Conservation (phyloP, 2,797 vertebrate genomes). For the Phrynocephalus vlangalii region DNA sequence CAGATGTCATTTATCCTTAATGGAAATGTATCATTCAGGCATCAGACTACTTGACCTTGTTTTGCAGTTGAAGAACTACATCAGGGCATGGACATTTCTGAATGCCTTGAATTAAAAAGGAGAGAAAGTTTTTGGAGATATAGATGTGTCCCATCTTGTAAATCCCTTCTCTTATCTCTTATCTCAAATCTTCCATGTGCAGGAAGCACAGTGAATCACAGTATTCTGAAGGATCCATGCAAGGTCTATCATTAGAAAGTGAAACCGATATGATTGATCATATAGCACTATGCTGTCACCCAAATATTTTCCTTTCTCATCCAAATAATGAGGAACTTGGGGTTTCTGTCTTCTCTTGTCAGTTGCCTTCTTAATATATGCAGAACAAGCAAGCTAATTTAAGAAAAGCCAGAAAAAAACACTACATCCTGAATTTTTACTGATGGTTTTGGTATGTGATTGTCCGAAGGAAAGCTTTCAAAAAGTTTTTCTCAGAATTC, state of each 20-base stretch:
- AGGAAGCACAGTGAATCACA: background rate
- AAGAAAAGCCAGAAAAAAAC: background rate
- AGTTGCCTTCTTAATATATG: background rate
- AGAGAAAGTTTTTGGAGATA: background rate
- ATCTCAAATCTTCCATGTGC: background rate
- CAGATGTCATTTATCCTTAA: background rate
- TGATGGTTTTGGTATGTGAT: slow-evolving; percentile 4
- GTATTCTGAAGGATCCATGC: background rate
- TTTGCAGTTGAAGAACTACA: background rate
- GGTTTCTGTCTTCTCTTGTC: slow-evolving; percentile 11
- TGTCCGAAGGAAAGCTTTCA: slow-evolving; percentile 36
- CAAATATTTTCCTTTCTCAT: slow-evolving; percentile 4
- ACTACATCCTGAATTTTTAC: background rate
- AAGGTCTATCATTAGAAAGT: background rate
- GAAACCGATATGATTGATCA: background rate
- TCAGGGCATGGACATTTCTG: background rate
- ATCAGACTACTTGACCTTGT: background rate
- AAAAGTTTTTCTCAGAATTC: background rate
- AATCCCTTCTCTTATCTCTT: background rate
- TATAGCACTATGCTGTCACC: background rate
- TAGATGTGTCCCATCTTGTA: background rate
- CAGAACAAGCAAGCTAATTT: slow-evolving; percentile 23
- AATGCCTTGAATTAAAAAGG: background rate
- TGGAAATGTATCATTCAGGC: background rate
- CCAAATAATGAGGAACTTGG: slow-evolving; percentile 15